phyloP scores from a whole-genome alignment of 2,113 vertebrate genomes.

The Jaculus jaculus region DNA sequence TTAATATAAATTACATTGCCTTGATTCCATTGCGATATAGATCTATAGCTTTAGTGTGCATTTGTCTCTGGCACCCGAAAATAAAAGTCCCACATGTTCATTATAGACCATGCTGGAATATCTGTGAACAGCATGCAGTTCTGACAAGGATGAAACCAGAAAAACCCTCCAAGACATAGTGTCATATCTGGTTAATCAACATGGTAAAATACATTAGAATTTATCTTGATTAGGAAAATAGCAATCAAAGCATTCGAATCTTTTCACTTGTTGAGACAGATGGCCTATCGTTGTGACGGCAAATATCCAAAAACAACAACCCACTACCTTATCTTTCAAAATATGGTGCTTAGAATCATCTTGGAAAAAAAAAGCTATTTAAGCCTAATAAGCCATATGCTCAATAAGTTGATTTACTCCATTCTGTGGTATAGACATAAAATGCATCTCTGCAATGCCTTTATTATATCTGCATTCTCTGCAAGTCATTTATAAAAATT shows the following conservation, averaged over 20 bases:
- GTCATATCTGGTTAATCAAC: conserved; percentile 83
- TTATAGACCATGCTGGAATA: neutral
- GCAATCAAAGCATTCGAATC: conserved; percentile 85
- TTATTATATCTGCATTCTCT: conserved; percentile 78
- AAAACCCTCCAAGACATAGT: conserved; percentile 73
- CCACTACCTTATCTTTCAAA: conserved; percentile 86
- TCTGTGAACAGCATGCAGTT: conserved; percentile 35
- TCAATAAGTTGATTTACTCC: conserved; percentile 86
- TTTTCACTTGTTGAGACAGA: conserved; percentile 86
- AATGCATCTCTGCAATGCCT: conserved; percentile 76
- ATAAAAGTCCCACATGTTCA: conserved; percentile 9
- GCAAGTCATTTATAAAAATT: conserved; percentile 81
- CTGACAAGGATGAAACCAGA: conserved; percentile 65
- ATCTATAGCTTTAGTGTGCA: neutral
- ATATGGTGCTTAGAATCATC: conserved; percentile 87
- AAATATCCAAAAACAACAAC: conserved; percentile 86
- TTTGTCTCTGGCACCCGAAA: conserved; percentile 1
- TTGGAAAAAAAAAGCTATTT: conserved; percentile 87
- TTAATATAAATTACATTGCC: neutral
- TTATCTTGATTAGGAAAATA: conserved; percentile 85
- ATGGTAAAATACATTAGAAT: conserved; percentile 81
- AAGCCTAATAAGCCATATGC: conserved; percentile 89
- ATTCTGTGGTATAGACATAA: conserved; percentile 78
- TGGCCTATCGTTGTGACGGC: conserved; percentile 86
- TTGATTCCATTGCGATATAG: neutral